These are phyloP conservation scores for Hippocampus zosterae DNA, from an alignment of 2,113 vertebrate species.

Conservation along the genomic window DNA sequence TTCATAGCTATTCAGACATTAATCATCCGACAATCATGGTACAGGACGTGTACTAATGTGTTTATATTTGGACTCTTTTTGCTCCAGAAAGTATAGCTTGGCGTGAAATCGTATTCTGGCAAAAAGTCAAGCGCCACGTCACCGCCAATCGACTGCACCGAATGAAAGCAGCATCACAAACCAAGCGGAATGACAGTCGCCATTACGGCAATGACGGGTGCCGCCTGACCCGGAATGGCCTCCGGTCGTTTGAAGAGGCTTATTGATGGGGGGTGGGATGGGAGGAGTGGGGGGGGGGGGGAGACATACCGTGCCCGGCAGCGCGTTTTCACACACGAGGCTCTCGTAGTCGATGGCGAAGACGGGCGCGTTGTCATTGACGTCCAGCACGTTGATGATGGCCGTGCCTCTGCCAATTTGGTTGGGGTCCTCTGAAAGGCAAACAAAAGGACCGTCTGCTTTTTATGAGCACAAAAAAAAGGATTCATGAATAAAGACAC, in stretches of 20 bases:
- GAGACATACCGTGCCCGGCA: constrained; percentile 82
- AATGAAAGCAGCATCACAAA: constrained; percentile 38
- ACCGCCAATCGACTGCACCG: not conserved
- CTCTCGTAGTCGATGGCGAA: constrained; percentile 94
- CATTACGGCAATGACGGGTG: constrained; percentile 35
- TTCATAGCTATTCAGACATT: too few species aligned
- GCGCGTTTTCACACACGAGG: constrained; percentile 86
- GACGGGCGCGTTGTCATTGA: constrained; percentile 93
- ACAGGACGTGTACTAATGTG: too few species aligned
- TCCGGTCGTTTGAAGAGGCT: constrained; percentile 23
- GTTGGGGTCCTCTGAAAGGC: constrained; percentile 81
- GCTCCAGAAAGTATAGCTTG: too few species aligned
- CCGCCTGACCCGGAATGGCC: constrained; percentile 34
- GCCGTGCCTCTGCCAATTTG: constrained; percentile 86
- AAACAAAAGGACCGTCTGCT: constrained; percentile 8
- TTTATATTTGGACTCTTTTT: too few species aligned
- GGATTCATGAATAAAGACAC: too few species aligned
- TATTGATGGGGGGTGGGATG: not conserved
- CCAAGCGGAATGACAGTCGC: constrained; percentile 37
- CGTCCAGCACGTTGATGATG: constrained; percentile 84
- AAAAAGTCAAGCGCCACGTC: too few species aligned
- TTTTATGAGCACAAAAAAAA: not conserved
- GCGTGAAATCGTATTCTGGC: too few species aligned
- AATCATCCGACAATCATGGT: too few species aligned
- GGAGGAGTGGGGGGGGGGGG: not conserved